Evolutionary conservation across 2,113 vertebrate species (phyloP).

Genomic region (Phalacrocorax carbo): DNA sequence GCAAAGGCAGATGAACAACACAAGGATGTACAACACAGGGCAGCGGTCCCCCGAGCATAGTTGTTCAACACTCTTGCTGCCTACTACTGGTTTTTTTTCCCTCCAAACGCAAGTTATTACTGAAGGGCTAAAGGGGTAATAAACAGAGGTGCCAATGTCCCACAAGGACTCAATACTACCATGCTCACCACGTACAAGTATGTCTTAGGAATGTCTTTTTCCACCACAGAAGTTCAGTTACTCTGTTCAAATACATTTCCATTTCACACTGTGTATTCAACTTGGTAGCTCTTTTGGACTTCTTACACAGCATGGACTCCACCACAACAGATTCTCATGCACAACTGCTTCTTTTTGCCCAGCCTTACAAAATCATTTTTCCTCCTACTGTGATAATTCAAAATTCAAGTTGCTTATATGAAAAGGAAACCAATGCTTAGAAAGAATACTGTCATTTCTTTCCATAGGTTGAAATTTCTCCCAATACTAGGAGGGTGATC

Average conservation of each 20-base stretch:
- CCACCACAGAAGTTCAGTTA: background rate
- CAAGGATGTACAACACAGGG: background rate
- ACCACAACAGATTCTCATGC: background rate
- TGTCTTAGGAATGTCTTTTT: background rate
- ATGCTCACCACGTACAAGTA: background rate
- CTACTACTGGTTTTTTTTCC: background rate
- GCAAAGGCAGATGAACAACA: background rate
- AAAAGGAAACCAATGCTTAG: background rate
- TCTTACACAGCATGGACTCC: conserved; percentile 25
- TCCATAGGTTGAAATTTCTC: background rate
- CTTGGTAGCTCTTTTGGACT: background rate
- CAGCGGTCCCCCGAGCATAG: background rate
- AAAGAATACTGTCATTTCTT: background rate
- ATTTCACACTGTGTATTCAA: background rate
- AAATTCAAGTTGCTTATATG: background rate
- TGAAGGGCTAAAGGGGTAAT: background rate
- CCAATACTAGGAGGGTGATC: background rate
- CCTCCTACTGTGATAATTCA: background rate
- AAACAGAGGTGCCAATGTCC: background rate
- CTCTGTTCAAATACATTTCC: background rate
- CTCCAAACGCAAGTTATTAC: background rate
- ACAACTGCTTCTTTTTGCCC: background rate
- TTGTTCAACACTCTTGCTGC: background rate
- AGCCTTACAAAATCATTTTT: background rate
- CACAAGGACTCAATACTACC: background rate